These are phyloP conservation scores for Trematomus loennbergii DNA, from an alignment of 2,113 vertebrate species.

Conservation along the genomic window DNA sequence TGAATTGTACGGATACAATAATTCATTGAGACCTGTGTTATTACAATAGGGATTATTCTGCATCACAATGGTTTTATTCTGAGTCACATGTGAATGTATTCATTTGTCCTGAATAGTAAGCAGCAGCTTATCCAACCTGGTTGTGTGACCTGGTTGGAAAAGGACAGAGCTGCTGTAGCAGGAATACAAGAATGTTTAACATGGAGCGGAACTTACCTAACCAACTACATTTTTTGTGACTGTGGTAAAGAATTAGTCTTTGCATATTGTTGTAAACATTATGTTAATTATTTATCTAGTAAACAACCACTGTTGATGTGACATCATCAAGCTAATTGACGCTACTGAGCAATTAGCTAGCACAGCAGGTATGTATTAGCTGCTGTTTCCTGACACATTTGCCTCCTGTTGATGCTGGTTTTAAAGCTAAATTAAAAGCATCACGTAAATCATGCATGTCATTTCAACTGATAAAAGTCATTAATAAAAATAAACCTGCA, in stretches of 20 bases:
- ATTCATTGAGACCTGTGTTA: slow-evolving; percentile 16
- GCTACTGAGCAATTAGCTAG: not conserved
- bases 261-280: not conserved
- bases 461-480: not conserved
- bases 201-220: not conserved
- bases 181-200: not conserved
- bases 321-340: not conserved
- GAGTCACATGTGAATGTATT: slow-evolving; percentile 48
- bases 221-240: not conserved
- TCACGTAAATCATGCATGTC: not conserved
- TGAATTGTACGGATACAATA: not conserved
- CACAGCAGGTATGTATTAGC: not conserved
- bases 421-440: not conserved
- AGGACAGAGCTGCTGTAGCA: slow-evolving; percentile 13
- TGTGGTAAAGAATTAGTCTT: not conserved
- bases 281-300: not conserved
- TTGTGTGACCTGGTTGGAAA: slow-evolving; percentile 1
- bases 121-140: slow-evolving; percentile 44
- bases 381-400: not conserved
- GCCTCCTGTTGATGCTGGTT: not conserved
- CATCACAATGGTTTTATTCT: slow-evolving; percentile 33
- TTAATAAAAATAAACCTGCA: not conserved
- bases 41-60: slow-evolving; percentile 36
- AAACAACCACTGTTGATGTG: not conserved
- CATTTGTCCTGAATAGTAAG: slow-evolving; percentile 33